Evolutionary conservation across 2,888 invertebrate genomes (phyloP).

Genomic region (Hecatera dysodea): DNA sequence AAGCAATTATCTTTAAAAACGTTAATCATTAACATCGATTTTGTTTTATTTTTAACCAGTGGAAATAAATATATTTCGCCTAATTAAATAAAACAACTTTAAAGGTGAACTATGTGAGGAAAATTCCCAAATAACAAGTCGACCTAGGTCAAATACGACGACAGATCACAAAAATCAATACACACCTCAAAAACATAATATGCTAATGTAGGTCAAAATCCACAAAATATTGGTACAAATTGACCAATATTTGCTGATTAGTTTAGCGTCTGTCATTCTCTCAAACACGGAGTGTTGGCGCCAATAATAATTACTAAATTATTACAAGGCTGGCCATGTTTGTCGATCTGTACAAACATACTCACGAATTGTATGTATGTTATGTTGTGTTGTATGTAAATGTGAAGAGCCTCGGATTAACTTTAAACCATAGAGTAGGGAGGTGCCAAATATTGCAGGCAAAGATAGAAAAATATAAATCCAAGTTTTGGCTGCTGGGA

Average conservation of each 20-base stretch:
- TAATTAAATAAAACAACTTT: not conserved
- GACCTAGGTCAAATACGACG: not conserved
- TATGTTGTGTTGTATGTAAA: conserved; percentile 39
- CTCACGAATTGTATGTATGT: conserved; percentile 30
- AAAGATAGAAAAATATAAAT: too few species aligned
- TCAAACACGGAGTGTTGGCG: conserved; percentile 63
- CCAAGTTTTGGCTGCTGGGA: too few species aligned
- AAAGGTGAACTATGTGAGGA: conserved; percentile 13
- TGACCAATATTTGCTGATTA: conserved; percentile 54
- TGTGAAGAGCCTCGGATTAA: conserved; percentile 36
- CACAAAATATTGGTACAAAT: conserved; percentile 51
- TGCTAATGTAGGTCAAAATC: conserved; percentile 42
- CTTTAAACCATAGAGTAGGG: conserved; percentile 34
- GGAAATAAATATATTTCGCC: not conserved
- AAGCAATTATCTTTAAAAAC: too few species aligned
- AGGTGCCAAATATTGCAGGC: not conserved
- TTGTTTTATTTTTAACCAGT: not conserved
- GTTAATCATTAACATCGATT: too few species aligned
- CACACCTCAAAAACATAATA: conserved; percentile 15
- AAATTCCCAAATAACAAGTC: conserved; percentile 4
- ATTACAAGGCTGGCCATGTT: conserved; percentile 68
- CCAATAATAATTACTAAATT: conserved; percentile 66
- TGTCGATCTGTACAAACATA: conserved; percentile 58
- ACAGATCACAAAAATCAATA: conserved; percentile 19
- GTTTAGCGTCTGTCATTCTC: conserved; percentile 50